These are phyloP conservation scores for Tympanuchus pallidicinctus DNA, from an alignment of 2,113 vertebrate species.

Conservation along the genomic window DNA sequence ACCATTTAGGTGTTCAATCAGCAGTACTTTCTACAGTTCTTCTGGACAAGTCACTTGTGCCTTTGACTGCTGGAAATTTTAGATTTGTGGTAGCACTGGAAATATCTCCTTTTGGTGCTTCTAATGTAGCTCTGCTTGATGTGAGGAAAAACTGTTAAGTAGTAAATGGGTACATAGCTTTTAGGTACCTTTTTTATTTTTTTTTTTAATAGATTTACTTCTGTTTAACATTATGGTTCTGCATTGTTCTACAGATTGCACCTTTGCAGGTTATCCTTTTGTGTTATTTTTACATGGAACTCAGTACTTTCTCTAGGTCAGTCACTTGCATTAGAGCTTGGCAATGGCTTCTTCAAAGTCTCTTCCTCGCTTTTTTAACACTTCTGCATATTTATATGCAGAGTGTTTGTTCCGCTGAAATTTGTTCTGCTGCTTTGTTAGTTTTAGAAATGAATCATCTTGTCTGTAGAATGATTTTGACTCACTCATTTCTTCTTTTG, in stretches of 20 bases:
- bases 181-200: accelerated
- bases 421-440: background rate
- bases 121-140: background rate
- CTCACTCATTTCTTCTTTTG: background rate
- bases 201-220: background rate
- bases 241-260: background rate
- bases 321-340: background rate
- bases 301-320: background rate
- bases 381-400: background rate
- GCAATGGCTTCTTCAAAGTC: background rate
- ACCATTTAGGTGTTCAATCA: background rate
- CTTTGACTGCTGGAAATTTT: background rate
- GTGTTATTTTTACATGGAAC: background rate
- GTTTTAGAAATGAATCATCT: background rate
- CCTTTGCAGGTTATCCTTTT: background rate
- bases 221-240: background rate
- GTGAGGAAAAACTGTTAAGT: background rate
- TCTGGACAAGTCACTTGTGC: background rate
- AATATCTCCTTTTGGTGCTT: background rate
- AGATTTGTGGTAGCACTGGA: background rate
- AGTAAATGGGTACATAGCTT: background rate
- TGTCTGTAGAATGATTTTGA: background rate
- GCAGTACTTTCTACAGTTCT: background rate
- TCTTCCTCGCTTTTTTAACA: background rate
- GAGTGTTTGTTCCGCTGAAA: background rate